These are phyloP conservation scores for Stegostoma tigrinum DNA, from an alignment of 2,113 vertebrate species.

Conservation along the genomic window DNA sequence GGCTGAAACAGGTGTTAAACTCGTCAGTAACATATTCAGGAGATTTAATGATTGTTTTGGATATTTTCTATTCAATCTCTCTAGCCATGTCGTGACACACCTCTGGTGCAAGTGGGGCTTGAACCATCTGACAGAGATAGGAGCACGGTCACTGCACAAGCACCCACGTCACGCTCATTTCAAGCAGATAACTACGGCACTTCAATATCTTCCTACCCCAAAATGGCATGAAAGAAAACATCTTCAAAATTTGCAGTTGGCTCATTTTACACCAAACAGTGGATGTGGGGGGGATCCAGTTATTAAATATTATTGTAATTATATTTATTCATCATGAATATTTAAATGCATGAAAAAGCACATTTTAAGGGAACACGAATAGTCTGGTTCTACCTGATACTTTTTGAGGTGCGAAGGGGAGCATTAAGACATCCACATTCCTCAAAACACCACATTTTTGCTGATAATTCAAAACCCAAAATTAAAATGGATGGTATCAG, in stretches of 20 bases:
- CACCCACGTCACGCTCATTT: neutral
- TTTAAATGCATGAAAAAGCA: neutral
- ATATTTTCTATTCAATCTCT: too few relatives aligned
- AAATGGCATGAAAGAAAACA: neutral
- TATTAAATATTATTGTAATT: neutral
- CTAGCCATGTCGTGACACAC: too few relatives aligned
- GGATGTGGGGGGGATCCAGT: neutral
- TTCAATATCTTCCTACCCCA: neutral
- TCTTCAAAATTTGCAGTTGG: neutral
- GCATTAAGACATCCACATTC: neutral
- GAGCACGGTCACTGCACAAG: too few relatives aligned
- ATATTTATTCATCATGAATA: neutral
- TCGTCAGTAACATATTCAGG: neutral
- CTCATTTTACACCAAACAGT: neutral
- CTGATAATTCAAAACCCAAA: neutral
- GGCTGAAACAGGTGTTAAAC: neutral
- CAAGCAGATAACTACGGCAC: too few relatives aligned
- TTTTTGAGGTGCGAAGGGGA: too few relatives aligned
- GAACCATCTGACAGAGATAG: too few relatives aligned
- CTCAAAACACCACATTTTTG: neutral
- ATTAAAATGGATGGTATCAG: neutral
- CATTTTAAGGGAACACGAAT: neutral
- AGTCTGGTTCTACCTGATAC: too few relatives aligned
- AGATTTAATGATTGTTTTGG: too few relatives aligned
- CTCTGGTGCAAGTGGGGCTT: too few relatives aligned